These are phyloP conservation scores for Scaptomyza hsui DNA, from an alignment of 1,140 invertebrate species.

Conservation along the genomic window DNA sequence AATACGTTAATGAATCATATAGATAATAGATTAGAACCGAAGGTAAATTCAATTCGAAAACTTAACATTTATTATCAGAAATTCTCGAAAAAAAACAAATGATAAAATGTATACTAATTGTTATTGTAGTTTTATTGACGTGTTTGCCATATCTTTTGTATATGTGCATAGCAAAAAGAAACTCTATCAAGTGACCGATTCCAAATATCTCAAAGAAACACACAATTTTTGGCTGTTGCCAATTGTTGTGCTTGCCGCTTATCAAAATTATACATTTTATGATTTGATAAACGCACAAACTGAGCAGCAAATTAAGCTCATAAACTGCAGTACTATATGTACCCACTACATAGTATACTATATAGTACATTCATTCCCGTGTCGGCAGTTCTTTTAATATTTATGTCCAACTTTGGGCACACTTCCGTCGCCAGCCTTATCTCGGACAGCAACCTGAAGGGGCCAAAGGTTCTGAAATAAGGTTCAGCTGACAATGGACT, in stretches of 20 bases:
- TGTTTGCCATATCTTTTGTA: neutral
- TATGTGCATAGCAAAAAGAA: neutral
- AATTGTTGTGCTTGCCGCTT: constrained; percentile 38
- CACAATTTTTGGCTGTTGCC: constrained; percentile 48
- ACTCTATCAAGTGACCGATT: constrained; percentile 26
- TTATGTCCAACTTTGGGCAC: constrained; percentile 30
- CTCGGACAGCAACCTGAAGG: constrained; percentile 24
- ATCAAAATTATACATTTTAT: constrained; percentile 36
- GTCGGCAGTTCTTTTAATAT: constrained; percentile 41
- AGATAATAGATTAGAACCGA: constrained; percentile 6
- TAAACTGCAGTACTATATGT: constrained; percentile 24
- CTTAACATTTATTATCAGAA: constrained; percentile 20
- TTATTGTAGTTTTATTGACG: neutral
- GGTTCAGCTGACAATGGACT: neutral
- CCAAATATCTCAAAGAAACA: constrained; percentile 6
- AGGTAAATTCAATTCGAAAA: constrained; percentile 7
- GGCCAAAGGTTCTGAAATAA: constrained; percentile 30
- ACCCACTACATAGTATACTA: neutral
- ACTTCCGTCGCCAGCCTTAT: constrained; percentile 34
- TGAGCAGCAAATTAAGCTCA: constrained; percentile 30
- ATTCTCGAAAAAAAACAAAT: neutral
- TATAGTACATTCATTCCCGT: constrained; percentile 10
- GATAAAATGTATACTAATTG: neutral
- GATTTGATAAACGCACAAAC: constrained; percentile 37
- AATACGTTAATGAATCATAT: constrained; percentile 12